Evolutionary conservation across 2,888 invertebrate species (phyloP).

Genomic region (Malthinus flaveolus): DNA sequence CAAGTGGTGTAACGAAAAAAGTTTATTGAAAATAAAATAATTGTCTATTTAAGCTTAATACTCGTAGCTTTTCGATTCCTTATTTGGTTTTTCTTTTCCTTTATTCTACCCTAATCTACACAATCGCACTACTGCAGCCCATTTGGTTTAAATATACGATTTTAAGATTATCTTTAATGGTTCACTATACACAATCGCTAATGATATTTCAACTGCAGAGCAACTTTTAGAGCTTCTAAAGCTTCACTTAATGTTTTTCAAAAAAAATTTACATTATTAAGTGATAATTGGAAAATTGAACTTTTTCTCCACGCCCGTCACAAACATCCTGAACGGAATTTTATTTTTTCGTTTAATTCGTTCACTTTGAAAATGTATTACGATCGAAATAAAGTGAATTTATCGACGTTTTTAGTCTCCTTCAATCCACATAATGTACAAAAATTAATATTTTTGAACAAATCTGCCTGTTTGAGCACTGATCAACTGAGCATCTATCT

Average conservation of each 20-base stretch:
- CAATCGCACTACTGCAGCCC: constrained; percentile 35
- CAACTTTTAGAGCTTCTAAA: constrained; percentile 11
- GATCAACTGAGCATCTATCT: too few species aligned
- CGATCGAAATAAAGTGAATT: too few species aligned
- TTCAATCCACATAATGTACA: too few species aligned
- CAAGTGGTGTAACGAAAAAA: constrained; percentile 26
- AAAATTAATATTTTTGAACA: too few species aligned
- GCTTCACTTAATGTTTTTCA: constrained; percentile 8
- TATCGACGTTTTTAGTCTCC: too few species aligned
- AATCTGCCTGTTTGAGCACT: too few species aligned
- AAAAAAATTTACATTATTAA: constrained; percentile 7
- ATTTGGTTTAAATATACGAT: constrained; percentile 39
- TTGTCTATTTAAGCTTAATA: constrained; percentile 43
- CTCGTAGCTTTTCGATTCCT: constrained; percentile 37
- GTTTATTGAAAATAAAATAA: constrained; percentile 31
- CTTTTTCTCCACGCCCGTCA: too few species aligned
- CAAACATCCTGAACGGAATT: too few species aligned
- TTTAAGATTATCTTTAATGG: constrained; percentile 44
- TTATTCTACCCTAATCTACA: constrained; percentile 35
- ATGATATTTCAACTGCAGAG: constrained; percentile 39
- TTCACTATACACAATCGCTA: constrained; percentile 40
- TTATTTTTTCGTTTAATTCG: too few species aligned
- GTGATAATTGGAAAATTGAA: not conserved
- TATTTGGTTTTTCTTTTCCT: constrained; percentile 35
- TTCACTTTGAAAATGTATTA: too few species aligned